Evolutionary conservation across 1,140 invertebrate genomes (phyloP).

Genomic region (Scaptomyza hsui): DNA sequence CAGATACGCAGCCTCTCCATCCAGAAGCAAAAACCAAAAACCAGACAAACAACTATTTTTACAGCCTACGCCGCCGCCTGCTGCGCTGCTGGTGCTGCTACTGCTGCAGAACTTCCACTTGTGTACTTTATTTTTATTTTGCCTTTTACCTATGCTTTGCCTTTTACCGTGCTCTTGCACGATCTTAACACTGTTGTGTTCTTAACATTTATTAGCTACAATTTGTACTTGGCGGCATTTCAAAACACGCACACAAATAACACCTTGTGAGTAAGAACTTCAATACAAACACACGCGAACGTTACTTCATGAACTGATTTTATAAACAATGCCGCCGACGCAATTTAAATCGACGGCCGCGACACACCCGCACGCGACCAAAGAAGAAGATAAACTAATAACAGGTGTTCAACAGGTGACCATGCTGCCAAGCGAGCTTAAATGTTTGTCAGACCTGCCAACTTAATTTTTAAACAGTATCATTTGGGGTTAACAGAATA

Average conservation of each 20-base stretch:
- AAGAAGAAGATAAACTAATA: slow-evolving; percentile 40
- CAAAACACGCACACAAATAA: slow-evolving; percentile 18
- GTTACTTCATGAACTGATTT: slow-evolving; percentile 28
- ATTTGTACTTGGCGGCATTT: slow-evolving; percentile 37
- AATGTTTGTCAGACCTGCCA: not conserved
- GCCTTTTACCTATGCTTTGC: slow-evolving; percentile 31
- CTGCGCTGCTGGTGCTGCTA: slow-evolving; percentile 10
- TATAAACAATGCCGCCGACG: slow-evolving; percentile 46
- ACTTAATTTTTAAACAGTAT: not conserved
- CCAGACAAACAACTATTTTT: slow-evolving; percentile 55
- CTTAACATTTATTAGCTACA: slow-evolving; percentile 37
- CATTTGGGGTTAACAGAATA: slow-evolving; percentile 1
- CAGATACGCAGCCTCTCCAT: slow-evolving; percentile 5
- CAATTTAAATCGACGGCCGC: slow-evolving; percentile 40
- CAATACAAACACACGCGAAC: slow-evolving; percentile 27
- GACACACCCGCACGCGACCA: slow-evolving; percentile 44
- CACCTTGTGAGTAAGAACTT: slow-evolving; percentile 9
- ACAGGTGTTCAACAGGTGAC: slow-evolving; percentile 48
- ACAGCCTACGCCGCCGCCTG: slow-evolving; percentile 36
- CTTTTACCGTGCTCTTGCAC: slow-evolving; percentile 25
- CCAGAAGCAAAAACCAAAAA: slow-evolving; percentile 33
- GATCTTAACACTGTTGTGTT: slow-evolving; percentile 20
- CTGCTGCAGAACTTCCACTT: slow-evolving; percentile 35
- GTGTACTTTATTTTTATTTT: slow-evolving; percentile 6
- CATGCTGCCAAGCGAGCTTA: slow-evolving; percentile 5